phyloP scores from a whole-genome alignment of 1,140 invertebrate species.

The Tetramorium parvispinum region DNA sequence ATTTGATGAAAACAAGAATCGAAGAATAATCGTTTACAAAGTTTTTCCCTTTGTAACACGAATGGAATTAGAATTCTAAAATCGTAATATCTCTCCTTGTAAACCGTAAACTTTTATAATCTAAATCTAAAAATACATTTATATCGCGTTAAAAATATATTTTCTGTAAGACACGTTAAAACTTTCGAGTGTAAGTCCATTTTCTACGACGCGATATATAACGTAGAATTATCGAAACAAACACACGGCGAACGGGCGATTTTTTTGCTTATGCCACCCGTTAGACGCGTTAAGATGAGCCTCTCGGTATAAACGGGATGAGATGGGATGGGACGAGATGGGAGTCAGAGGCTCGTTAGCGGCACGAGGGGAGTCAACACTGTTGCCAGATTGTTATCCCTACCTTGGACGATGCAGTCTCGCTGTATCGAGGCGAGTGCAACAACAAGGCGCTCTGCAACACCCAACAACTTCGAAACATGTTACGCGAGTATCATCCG shows the following conservation, averaged over 20 bases:
- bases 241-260: not conserved
- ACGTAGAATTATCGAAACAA: conserved; percentile 35
- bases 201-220: not conserved
- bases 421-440: conserved; percentile 21
- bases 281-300: conserved; percentile 76
- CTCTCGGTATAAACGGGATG: conserved; percentile 72
- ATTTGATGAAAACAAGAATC: not conserved
- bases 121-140: not conserved
- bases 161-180: not conserved
- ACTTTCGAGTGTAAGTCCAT: not conserved
- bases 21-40: not conserved
- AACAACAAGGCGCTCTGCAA: conserved; percentile 51
- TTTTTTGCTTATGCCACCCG: conserved; percentile 70
- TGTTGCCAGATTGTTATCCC: conserved; percentile 83
- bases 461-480: conserved; percentile 45
- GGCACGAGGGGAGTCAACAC: conserved; percentile 79
- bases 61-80: not conserved
- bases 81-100: not conserved
- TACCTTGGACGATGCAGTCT: conserved; percentile 53
- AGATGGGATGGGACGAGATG: conserved; percentile 74
- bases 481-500: conserved; percentile 24
- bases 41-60: not conserved
- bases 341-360: conserved; percentile 82
- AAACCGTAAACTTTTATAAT: not conserved
- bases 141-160: not conserved